Base-by-base conservation (phyloP, 2,888 invertebrate species). In the Eupithecia pulchellata region DNA sequence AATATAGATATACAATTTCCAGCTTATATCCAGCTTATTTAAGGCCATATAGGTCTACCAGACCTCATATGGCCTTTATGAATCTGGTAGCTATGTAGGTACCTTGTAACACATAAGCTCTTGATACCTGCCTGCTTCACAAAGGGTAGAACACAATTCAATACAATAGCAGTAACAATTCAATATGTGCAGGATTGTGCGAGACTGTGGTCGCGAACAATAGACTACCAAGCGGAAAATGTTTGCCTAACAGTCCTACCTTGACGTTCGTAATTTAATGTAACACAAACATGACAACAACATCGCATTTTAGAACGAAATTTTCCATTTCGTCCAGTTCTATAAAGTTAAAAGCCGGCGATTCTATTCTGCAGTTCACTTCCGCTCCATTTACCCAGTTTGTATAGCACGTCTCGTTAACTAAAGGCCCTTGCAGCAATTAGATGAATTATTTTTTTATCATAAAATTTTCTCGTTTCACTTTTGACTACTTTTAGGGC, bases 251-350 rank as follows among this genome's bases (percentile, higher is more conserved):
- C 86, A 86, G 82, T 85, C 84, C 85, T 84, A 84, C 85, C 84
- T 83, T 84, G 79, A 79, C 81, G 83, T 86, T 84, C 82, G 82
- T 86, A 88, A 89, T 89, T 89, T 86, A 88, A 89, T 86, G 85
- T 84, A 86, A 87, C 79, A 84, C 84, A 90, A 90, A 89, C 86
- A 89, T 84, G 84, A 87, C 84, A 88, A 86, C 85, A 86, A 83
- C 84, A 79, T 84, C 83, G 82, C 82, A 82, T 82, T 86, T 82
- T 84, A 82, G 83, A 87, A 85, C 83, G 79, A 86, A 86, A 84
- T 85, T 85, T 80, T 73, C 77, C 77, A 82, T 84, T 83, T 81
- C 81, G 78, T 79, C 75, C 82, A 79, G 73, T 81, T 78, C 77
- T 79, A 74, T 77, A 75, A 80, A 80, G 77, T 75, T 76, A 71